Evolutionary conservation across 1,140 invertebrate species (phyloP), one percentile per base, ranked within the genome.

Genomic region (Charaxes varanes): DNA sequence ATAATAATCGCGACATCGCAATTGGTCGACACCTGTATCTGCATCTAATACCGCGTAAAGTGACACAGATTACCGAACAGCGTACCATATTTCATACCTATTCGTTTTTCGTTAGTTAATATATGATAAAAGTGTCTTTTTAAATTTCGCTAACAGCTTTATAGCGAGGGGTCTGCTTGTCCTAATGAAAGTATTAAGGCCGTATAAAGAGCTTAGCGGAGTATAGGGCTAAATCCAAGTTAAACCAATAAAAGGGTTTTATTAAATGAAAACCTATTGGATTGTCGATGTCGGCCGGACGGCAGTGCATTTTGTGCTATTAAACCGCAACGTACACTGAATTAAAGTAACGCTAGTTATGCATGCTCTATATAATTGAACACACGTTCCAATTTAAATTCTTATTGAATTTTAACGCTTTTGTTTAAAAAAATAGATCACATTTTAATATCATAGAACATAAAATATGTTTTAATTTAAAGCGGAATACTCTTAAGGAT

Each of bases 161-260:
- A 32, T 34, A 19, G 15, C 21, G 34, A 13, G 10, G 28, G 31
- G 31, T 31, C 44, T 40, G 32, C 41, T 35, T 41, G 10, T 32
- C 35, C 15, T 44, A 49, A 49, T 41, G 24, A 37, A 32, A 31
- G 41, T 41, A 41, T 49, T 44, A 53, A 49, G 37, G 38, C 40
- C 44, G 52, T 31, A 44, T 59, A 59, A 59, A 59, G 52, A 36
- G 56, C 56, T 59, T 65, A 72, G 57, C 60, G 41, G 44, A 42
- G 50, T 60, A 61, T 64, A 73, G 70, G 67, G 57, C 54, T 69
- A 74, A 81, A 77, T 76, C 74, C 69, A 42, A 69, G 59, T 68
- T 81, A 81, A 81, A 77, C 77, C 77, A 78, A 81, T 79, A 78
- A 81, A 79, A 76, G 70, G 77, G 66, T 77, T 80, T 70, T 69